A percentile compares a stretch with the other conserved stretches of the same genome.
Conservation (phyloP, 2,888 invertebrate genomes). For the Nysson spinosus region DNA sequence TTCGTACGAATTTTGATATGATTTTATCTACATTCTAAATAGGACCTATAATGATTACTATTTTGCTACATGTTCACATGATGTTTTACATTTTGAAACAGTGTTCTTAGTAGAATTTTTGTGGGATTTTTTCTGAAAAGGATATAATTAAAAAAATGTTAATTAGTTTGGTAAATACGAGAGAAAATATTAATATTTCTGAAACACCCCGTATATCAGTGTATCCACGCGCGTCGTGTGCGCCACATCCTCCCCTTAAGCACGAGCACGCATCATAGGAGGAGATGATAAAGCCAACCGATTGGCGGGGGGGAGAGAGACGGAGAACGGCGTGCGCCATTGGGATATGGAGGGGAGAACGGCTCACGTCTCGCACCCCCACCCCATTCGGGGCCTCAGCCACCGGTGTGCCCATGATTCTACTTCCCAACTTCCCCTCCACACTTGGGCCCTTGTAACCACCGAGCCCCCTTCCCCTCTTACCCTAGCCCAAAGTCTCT, state of each 20-base stretch:
- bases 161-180: no score
- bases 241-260: slow-evolving; percentile 45
- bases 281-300: slow-evolving; percentile 43
- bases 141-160: no score
- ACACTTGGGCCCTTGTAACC: slow-evolving; percentile 45
- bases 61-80: no score
- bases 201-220: slow-evolving; percentile 23
- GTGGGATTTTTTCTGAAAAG: no score
- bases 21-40: no score
- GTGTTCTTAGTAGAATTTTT: no score
- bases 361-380: slow-evolving; percentile 74
- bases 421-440: slow-evolving; percentile 40
- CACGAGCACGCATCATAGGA: slow-evolving; percentile 51
- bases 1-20: no score
- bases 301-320: slow-evolving; percentile 42
- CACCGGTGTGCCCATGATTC: slow-evolving; percentile 42
- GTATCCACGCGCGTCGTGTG: slow-evolving; percentile 31
- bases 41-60: no score
- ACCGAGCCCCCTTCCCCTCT: slow-evolving; percentile 34
- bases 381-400: slow-evolving; percentile 51
- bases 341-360: slow-evolving; percentile 68
- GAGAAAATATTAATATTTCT: no score
- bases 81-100: no score
- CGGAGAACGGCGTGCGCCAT: slow-evolving; percentile 75
- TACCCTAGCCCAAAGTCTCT: slow-evolving; percentile 31